These are phyloP conservation scores for Shargacucullia verbasci DNA, from an alignment of 2,888 invertebrate genomes.

Conservation along the genomic window DNA sequence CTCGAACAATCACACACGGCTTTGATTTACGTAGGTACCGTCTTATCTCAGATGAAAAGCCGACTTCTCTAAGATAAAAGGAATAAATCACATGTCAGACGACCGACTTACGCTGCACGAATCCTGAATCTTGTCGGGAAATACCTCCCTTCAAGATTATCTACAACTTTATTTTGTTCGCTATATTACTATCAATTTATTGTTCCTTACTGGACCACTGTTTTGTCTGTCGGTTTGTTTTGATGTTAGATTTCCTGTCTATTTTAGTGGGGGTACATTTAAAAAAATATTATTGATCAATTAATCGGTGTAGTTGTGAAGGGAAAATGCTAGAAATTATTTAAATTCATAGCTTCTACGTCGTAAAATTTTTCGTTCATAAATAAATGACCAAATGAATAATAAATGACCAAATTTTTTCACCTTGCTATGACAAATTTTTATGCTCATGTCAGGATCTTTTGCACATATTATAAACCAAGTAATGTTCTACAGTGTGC, in stretches of 20 bases:
- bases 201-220: constrained; percentile 44
- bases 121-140: constrained; percentile 55
- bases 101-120: constrained; percentile 78
- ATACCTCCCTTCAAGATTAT: constrained; percentile 61
- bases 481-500: too few species aligned
- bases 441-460: too few species aligned
- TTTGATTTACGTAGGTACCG: constrained; percentile 79
- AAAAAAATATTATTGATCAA: too few species aligned
- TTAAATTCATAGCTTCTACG: too few species aligned
- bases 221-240: constrained; percentile 29
- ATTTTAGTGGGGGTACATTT: too few species aligned
- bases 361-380: too few species aligned
- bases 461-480: too few species aligned
- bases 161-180: constrained; percentile 56
- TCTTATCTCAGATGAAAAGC: constrained; percentile 80
- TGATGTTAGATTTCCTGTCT: constrained; percentile 22
- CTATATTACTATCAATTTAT: constrained; percentile 58
- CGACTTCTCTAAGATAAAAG: constrained; percentile 79
- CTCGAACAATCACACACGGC: constrained; percentile 72
- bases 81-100: constrained; percentile 85
- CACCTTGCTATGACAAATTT: too few species aligned
- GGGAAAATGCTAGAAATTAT: too few species aligned
- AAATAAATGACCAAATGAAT: too few species aligned
- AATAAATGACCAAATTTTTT: too few species aligned
- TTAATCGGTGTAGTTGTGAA: too few species aligned